These are phyloP conservation scores for Actenoides lindsayi DNA, from an alignment of 2,113 vertebrate species.

Conservation along the genomic window DNA sequence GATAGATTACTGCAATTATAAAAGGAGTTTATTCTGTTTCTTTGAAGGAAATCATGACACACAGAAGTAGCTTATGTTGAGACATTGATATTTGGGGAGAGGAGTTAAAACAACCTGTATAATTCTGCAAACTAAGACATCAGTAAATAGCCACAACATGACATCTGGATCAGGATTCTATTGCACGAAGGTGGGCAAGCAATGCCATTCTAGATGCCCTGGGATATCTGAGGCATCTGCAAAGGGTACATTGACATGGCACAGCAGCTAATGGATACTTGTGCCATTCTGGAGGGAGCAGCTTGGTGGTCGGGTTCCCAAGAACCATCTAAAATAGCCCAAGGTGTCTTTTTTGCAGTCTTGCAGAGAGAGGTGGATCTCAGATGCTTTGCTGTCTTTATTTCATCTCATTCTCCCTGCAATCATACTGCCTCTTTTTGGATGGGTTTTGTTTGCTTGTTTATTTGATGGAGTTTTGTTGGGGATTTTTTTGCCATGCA, in stretches of 20 bases:
- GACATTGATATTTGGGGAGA: neutral
- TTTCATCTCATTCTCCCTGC: neutral
- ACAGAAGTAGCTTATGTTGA: neutral
- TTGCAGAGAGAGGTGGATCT: neutral
- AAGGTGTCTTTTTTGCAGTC: neutral
- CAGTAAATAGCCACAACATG: neutral
- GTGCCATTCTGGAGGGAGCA: neutral
- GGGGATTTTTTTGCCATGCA: neutral
- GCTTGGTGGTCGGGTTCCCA: neutral
- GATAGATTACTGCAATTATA: neutral
- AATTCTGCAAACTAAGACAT: neutral
- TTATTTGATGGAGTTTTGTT: neutral
- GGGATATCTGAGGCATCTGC: neutral
- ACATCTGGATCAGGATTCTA: neutral
- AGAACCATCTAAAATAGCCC: neutral
- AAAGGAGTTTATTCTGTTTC: neutral
- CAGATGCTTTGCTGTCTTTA: neutral
- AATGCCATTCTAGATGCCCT: neutral
- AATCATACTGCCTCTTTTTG: neutral
- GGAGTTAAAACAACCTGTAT: neutral
- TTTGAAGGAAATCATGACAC: neutral
- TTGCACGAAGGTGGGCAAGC: neutral
- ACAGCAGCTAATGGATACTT: neutral
- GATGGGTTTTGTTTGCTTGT: neutral
- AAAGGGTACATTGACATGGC: neutral